phyloP scores from a whole-genome alignment of 1,140 invertebrate species.

The Drosophila takahashii region DNA sequence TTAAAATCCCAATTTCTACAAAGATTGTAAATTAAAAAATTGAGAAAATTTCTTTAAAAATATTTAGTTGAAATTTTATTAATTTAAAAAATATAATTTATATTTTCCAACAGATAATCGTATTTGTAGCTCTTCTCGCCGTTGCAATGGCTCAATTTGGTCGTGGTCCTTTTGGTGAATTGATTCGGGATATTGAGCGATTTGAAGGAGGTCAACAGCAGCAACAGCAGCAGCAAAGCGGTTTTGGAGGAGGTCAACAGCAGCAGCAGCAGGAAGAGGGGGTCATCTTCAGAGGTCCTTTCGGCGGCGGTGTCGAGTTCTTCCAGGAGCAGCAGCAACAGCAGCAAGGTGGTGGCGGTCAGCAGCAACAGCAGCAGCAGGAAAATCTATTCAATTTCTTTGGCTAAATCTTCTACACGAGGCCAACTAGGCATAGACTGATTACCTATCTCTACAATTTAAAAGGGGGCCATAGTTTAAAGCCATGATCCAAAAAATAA shows the following conservation, averaged over 20 bases:
- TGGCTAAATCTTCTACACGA: slow-evolving; percentile 3
- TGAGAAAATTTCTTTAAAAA: no score
- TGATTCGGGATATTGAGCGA: slow-evolving; percentile 18
- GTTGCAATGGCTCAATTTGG: slow-evolving; percentile 23
- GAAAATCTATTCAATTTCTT: slow-evolving; percentile 37
- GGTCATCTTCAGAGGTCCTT: slow-evolving; percentile 27
- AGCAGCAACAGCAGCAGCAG: slow-evolving; percentile 41
- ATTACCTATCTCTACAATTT: background rate
- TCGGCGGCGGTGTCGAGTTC: slow-evolving; percentile 25
- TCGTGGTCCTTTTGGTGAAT: slow-evolving; percentile 12
- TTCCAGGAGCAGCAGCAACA: slow-evolving; percentile 39
- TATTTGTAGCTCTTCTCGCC: slow-evolving; percentile 14
- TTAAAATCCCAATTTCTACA: no score
- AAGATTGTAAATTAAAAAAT: no score
- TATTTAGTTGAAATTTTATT: no score
- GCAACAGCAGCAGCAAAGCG: slow-evolving; percentile 23
- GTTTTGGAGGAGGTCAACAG: slow-evolving; percentile 30
- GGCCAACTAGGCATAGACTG: background rate
- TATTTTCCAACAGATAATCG: background rate
- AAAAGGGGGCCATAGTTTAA: background rate
- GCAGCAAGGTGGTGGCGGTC: slow-evolving; percentile 28
- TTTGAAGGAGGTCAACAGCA: slow-evolving; percentile 14
- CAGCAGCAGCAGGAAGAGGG: slow-evolving; percentile 43
- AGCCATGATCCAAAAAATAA: background rate
- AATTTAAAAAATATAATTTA: background rate